These are phyloP conservation scores for Antheraea mylitta DNA, from an alignment of 1,140 invertebrate species.

Conservation along the genomic window DNA sequence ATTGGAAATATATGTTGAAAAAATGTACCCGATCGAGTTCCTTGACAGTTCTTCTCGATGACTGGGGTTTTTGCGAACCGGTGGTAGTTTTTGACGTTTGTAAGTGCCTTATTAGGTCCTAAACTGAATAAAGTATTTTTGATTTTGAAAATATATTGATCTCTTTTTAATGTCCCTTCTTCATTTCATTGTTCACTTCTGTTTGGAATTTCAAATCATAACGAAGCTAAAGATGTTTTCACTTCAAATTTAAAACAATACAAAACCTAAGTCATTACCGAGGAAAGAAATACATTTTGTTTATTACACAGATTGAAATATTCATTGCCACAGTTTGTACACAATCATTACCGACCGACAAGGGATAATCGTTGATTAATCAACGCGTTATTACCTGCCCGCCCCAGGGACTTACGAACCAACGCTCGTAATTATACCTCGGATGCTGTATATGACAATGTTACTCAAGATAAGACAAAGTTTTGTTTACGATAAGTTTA, in stretches of 20 bases:
- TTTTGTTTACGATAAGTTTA: neutral
- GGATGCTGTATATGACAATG: constrained; percentile 1
- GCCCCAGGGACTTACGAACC: constrained; percentile 19
- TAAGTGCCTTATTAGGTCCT: no score
- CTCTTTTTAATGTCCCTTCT: no score
- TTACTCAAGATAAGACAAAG: constrained; percentile 1
- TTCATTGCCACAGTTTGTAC: neutral
- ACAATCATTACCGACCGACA: constrained; percentile 25
- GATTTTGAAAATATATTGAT: no score
- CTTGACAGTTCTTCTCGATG: no score
- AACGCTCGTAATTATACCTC: constrained; percentile 3
- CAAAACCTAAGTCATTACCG: neutral
- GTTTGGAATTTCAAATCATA: no score
- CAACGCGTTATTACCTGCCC: constrained; percentile 28
- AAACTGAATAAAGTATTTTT: no score
- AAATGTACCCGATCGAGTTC: no score
- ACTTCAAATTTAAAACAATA: neutral
- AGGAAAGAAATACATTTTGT: neutral
- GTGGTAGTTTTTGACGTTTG: no score
- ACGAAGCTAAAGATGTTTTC: no score
- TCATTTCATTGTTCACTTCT: no score
- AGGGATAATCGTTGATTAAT: constrained; percentile 35
- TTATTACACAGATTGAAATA: neutral
- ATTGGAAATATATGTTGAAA: no score
- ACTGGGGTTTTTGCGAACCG: no score